These are phyloP conservation scores for Sebastes taczanowskii DNA, from an alignment of 2,797 vertebrate genomes.

Conservation along the genomic window DNA sequence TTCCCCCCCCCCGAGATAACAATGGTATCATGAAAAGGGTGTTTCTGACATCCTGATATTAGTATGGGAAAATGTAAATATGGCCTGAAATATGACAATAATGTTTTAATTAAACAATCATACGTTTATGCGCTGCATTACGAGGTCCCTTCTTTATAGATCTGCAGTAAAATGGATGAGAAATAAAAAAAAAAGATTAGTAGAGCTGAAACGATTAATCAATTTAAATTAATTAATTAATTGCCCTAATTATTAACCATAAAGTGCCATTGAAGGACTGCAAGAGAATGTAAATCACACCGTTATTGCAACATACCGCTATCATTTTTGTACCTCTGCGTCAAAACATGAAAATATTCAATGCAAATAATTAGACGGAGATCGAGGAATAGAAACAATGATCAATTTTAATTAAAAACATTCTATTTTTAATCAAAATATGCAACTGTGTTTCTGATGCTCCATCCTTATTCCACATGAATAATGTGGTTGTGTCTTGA, in stretches of 20 bases:
- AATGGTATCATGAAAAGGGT: neutral
- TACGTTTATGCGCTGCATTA: neutral
- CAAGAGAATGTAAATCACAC: neutral
- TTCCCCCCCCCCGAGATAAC: neutral
- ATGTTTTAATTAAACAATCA: neutral
- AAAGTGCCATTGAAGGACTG: neutral
- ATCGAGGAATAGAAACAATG: constrained; percentile 72
- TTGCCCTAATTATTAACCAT: too few relatives aligned
- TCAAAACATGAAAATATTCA: neutral
- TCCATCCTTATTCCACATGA: constrained; percentile 49
- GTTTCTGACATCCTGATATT: neutral
- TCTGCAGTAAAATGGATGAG: too few relatives aligned
- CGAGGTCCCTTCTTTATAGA: neutral
- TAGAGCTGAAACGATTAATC: too few relatives aligned
- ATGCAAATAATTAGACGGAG: constrained; percentile 28
- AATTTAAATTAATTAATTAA: too few relatives aligned
- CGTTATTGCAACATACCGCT: neutral
- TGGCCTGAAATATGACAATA: neutral
- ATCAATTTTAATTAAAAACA: constrained; percentile 83
- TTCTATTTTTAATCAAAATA: constrained; percentile 84
- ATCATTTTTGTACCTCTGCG: neutral
- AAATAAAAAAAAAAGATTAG: too few relatives aligned
- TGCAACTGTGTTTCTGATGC: constrained; percentile 72
- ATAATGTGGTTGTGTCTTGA: constrained; percentile 49
- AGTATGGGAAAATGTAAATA: neutral